These are phyloP conservation scores for Pemphigus obesinymphae DNA, from an alignment of 1,140 invertebrate genomes.

Conservation along the genomic window DNA sequence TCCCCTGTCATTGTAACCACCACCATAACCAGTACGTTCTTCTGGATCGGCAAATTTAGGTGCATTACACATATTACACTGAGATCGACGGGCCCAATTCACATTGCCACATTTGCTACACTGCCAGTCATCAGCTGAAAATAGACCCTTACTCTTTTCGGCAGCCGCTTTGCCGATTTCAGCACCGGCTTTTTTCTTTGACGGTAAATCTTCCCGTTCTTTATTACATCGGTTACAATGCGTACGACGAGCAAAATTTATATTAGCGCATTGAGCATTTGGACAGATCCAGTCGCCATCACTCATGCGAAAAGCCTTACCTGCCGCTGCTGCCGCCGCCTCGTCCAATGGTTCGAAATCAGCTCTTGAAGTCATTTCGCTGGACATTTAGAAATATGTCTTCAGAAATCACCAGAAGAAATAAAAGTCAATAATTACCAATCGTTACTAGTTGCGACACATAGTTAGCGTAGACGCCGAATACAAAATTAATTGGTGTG, in stretches of 20 bases:
- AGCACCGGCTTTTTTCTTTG: constrained; percentile 87
- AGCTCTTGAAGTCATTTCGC: not conserved
- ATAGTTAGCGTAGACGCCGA: not conserved
- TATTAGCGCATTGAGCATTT: constrained; percentile 68
- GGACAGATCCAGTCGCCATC: constrained; percentile 58
- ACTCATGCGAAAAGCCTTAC: constrained; percentile 46
- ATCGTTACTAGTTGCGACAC: not conserved
- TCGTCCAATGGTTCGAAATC: constrained; percentile 9
- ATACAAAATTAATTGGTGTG: not conserved
- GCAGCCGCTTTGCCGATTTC: constrained; percentile 97
- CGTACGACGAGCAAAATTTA: constrained; percentile 86
- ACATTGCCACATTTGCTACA: constrained; percentile 99
- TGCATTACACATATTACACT: constrained; percentile 98
- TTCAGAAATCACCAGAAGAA: not conserved
- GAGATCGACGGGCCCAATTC: constrained; percentile 94
- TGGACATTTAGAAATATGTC: not conserved
- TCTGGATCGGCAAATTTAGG: constrained; percentile 91
- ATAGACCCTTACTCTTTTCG: constrained; percentile 96
- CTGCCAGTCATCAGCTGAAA: constrained; percentile 98
- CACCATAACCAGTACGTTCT: constrained; percentile 62
- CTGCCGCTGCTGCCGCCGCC: not conserved
- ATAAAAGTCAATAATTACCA: not conserved
- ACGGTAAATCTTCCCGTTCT: constrained; percentile 51
- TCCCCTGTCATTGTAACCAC: constrained; percentile 89
- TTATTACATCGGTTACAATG: constrained; percentile 88